Evolutionary conservation across 2,113 vertebrate genomes (phyloP).

Genomic region (Notiomystis cincta): DNA sequence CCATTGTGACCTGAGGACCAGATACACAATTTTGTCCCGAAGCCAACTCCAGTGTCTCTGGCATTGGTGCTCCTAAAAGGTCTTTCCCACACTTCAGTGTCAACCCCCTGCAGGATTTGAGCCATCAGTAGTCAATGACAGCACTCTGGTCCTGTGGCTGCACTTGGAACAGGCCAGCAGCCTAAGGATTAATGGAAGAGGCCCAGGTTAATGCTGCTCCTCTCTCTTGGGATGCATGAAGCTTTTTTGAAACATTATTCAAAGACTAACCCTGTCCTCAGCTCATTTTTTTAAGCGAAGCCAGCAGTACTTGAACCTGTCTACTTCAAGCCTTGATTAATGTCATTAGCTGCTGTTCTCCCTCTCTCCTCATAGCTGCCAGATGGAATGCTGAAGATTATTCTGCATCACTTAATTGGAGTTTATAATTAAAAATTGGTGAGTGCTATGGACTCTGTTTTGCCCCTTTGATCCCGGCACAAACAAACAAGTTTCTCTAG

Average conservation of each 20-base stretch:
- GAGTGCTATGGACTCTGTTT: background rate
- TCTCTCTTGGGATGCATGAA: background rate
- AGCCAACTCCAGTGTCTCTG: background rate
- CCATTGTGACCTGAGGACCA: background rate
- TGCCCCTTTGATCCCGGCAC: constrained; percentile 20
- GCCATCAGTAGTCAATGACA: background rate
- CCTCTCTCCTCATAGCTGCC: constrained; percentile 7
- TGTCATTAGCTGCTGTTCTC: constrained; percentile 1
- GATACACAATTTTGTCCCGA: background rate
- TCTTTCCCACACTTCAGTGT: background rate
- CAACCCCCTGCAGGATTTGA: background rate
- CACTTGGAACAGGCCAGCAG: background rate
- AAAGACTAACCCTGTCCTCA: background rate
- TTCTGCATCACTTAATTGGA: constrained; percentile 52
- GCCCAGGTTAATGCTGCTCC: background rate
- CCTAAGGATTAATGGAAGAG: background rate
- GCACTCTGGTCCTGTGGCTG: background rate
- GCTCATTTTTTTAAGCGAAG: constrained; percentile 5
- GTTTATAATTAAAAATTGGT: constrained; percentile 56
- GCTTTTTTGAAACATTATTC: background rate
- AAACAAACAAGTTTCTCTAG: constrained; percentile 42
- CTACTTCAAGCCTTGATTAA: constrained; percentile 59
- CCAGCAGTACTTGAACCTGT: constrained; percentile 29
- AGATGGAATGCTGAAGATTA: constrained; percentile 56
- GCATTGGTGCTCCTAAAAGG: background rate